phyloP scores from a whole-genome alignment of 2,113 vertebrate genomes.

The Spheniscus mendiculus region DNA sequence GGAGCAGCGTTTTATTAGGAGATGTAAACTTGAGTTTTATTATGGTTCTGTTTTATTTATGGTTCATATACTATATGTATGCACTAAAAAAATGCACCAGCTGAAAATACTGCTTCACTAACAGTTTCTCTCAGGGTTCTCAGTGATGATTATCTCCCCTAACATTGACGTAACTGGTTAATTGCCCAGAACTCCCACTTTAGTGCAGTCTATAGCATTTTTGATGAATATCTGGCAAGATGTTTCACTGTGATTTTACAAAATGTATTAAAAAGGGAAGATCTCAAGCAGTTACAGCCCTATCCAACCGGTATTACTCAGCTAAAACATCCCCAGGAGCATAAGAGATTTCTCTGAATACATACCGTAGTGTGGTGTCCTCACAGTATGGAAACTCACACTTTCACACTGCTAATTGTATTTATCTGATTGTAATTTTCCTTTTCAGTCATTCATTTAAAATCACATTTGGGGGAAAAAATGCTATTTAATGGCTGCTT shows the following conservation, averaged over 20 bases:
- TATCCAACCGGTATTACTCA: neutral
- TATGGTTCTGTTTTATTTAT: neutral
- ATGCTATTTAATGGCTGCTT: neutral
- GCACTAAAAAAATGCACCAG: neutral
- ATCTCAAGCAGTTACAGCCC: neutral
- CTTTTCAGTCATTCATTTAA: neutral
- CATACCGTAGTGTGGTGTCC: neutral
- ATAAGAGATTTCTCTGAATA: neutral
- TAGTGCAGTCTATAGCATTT: neutral
- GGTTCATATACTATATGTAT: neutral
- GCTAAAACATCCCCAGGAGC: neutral
- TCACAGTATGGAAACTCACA: neutral
- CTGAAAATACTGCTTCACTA: neutral
- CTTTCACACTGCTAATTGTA: neutral
- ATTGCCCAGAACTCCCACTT: slow-evolving; percentile 11
- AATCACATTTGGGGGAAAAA: rapidly evolving
- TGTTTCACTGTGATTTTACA: neutral
- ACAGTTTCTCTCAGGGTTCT: neutral
- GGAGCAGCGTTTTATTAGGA: neutral
- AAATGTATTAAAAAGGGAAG: neutral
- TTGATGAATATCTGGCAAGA: neutral
- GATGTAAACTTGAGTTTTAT: neutral
- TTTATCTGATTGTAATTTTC: neutral
- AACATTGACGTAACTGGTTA: neutral
- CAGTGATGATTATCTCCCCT: neutral